Percentiles rank a stretch among this genome's conserved stretches.
phyloP scores from a whole-genome alignment of 2,113 vertebrate genomes.

The Scartelaos histophorus region DNA sequence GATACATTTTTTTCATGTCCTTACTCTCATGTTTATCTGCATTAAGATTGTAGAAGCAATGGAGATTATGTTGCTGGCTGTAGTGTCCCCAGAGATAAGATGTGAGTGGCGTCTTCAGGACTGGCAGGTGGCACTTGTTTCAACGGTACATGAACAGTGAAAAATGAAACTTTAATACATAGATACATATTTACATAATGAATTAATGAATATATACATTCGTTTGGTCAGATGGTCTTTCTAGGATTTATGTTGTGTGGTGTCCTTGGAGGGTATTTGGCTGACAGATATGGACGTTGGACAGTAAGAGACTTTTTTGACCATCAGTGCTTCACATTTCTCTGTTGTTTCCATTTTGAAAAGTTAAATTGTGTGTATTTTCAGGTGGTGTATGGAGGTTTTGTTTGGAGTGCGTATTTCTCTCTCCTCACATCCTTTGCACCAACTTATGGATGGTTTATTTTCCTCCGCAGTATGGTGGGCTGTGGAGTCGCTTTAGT shows the following conservation, averaged over 20 bases:
- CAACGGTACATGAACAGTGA: slow-evolving; percentile 82
- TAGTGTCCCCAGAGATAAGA: slow-evolving; percentile 87
- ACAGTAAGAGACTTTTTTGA: slow-evolving; percentile 78
- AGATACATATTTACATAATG: not conserved
- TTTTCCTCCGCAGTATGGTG: slow-evolving; percentile 91
- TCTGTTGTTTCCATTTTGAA: not conserved
- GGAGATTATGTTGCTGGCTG: slow-evolving; percentile 96
- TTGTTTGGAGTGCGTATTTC: slow-evolving; percentile 91
- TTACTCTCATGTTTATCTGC: slow-evolving; percentile 17
- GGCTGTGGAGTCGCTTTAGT: slow-evolving; percentile 90
- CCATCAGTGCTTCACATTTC: not conserved
- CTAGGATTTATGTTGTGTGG: slow-evolving; percentile 94
- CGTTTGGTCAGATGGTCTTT: slow-evolving; percentile 88
- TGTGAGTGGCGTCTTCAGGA: slow-evolving; percentile 93
- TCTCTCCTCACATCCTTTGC: slow-evolving; percentile 92
- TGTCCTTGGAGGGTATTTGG: slow-evolving; percentile 83
- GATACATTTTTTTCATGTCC: not conserved
- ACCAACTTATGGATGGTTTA: slow-evolving; percentile 90
- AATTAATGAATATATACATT: not conserved
- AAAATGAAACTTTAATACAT: not conserved
- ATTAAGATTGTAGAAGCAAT: slow-evolving; percentile 89
- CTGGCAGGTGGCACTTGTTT: slow-evolving; percentile 95
- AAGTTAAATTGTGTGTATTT: not conserved
- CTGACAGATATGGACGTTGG: slow-evolving; percentile 90
- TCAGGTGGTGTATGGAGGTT: slow-evolving; percentile 87